These are phyloP conservation scores for Pseudonaja textilis DNA, from an alignment of 2,113 vertebrate species.

Conservation along the genomic window DNA sequence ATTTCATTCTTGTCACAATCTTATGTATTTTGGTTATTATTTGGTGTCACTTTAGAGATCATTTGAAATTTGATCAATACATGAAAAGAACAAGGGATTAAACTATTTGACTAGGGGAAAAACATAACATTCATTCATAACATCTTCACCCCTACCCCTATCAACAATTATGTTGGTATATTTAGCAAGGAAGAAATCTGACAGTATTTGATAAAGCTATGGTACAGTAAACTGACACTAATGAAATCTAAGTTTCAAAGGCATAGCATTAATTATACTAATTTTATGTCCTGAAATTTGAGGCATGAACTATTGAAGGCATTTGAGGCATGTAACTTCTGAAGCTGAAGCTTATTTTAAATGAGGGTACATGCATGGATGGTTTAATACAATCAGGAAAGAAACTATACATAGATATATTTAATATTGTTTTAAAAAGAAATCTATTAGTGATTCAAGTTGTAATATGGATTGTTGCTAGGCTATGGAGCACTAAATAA, in stretches of 20 bases:
- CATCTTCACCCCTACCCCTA: not conserved
- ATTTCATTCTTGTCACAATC: not conserved
- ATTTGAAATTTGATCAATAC: not conserved
- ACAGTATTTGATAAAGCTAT: constrained; percentile 17
- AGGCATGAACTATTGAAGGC: not conserved
- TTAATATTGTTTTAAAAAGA: not conserved
- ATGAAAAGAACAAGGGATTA: not conserved
- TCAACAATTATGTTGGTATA: not conserved
- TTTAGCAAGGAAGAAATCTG: not conserved
- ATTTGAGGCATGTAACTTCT: not conserved
- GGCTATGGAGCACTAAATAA: not conserved
- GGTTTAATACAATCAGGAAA: not conserved
- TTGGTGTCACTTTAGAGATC: constrained; percentile 16
- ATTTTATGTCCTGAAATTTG: constrained; percentile 9
- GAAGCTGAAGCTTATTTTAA: constrained; percentile 1
- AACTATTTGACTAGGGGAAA: not conserved
- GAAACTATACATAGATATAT: not conserved
- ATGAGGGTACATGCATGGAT: not conserved
- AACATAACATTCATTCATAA: not conserved
- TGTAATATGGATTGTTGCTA: not conserved
- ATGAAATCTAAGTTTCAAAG: constrained; percentile 25
- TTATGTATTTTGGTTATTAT: not conserved
- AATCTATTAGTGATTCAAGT: not conserved
- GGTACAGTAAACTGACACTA: constrained; percentile 24
- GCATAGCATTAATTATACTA: constrained; percentile 21